Base-by-base conservation (phyloP, 2,113 vertebrate species). In the Anhinga rufa region DNA sequence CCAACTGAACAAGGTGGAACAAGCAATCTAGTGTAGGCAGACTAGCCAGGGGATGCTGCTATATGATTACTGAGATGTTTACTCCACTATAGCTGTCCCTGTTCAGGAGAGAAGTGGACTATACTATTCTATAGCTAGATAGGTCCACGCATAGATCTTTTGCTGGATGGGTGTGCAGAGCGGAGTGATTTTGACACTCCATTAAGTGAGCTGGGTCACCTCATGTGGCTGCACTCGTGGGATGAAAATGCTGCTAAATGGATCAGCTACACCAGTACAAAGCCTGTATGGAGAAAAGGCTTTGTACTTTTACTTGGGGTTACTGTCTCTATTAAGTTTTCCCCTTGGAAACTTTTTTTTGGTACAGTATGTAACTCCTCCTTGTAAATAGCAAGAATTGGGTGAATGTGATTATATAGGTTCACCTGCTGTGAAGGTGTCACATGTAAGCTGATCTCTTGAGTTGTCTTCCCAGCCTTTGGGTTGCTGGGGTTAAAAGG, bases 141-240 rank as follows among this genome's bases (percentile, higher is more conserved):
- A 31, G 52, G 55, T 51, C 20, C 40, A 42, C 7, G 8, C 40
- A 8, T 11, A 51, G 54, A 6, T 38, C 58, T 65, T 71, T 51
- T 16, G 13, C 18, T 32, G 12, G n/a, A 4, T 11, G 31, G 7
- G 3, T 40, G 52, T 18, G 34, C 54, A 70, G 34, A 29, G 7
- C 34, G 84, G 58, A 87, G 34, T 1, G 1, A 20, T 36, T 87
- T 24, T 42, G 17, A 26, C 54, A 2, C 24, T 86, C 14, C 31
- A 5, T 51, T 65, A 22, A 7, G 34, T 6, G 25, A 18, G 18
- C 12, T 84, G 44, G 29, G 16, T 31, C 13, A 3, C 32, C 65
- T 44, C 0, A 0, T 60, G 31, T 65, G 69, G 10, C 51, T 74
- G 48, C 38, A 15, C 19, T 68, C 8, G 0, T 9, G 36, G n/a